These are phyloP conservation scores for Siphlonurus alternatus DNA, from an alignment of 2,888 invertebrate genomes.

Conservation along the genomic window DNA sequence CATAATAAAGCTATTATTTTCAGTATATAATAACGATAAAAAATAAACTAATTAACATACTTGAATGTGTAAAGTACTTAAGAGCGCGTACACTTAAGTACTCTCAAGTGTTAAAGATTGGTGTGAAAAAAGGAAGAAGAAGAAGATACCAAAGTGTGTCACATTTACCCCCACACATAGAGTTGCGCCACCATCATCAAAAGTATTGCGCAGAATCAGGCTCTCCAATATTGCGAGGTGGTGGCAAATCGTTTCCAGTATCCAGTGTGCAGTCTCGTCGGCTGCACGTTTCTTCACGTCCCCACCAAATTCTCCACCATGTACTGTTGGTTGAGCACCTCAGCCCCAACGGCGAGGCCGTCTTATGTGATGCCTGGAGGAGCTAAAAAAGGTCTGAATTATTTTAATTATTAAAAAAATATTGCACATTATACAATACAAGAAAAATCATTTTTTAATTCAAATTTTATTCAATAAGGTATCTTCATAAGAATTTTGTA, in stretches of 20 bases:
- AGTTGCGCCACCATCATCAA: background rate
- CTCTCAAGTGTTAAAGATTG: background rate
- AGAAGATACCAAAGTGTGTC: background rate
- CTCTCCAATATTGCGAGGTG: background rate
- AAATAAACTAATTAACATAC: no score
- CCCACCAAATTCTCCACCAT: constrained; percentile 17
- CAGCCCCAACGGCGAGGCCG: constrained; percentile 22
- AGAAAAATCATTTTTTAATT: no score
- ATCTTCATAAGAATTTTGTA: no score
- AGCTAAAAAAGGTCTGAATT: constrained; percentile 21
- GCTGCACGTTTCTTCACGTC: background rate
- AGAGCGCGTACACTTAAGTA: no score
- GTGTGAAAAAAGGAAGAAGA: background rate
- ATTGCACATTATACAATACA: no score
- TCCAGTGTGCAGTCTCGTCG: background rate
- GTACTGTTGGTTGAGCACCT: constrained; percentile 23
- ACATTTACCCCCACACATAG: background rate
- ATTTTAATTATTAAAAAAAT: no score
- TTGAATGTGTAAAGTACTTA: no score
- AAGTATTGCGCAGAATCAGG: no score
- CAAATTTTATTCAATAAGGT: no score
- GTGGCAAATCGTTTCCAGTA: background rate
- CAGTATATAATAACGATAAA: no score
- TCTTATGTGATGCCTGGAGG: constrained; percentile 22
- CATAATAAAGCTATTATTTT: no score